Percentiles rank a stretch among this genome's conserved stretches.
These are phyloP conservation scores for Rallus limicola DNA, from an alignment of 2,113 vertebrate species.

Conservation along the genomic window DNA sequence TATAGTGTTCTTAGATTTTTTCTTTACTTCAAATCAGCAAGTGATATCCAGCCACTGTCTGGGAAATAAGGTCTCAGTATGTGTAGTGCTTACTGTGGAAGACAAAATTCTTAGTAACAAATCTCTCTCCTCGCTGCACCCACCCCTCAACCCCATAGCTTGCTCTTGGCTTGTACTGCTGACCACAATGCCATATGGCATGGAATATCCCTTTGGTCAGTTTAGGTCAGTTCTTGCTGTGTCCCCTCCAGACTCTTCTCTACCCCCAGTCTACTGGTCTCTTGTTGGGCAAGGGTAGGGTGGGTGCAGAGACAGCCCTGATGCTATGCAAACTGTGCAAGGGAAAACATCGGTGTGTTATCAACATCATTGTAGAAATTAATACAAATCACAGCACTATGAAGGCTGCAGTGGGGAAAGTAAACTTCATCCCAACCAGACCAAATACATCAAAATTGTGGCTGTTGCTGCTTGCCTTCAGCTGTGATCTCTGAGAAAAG, in stretches of 20 bases:
- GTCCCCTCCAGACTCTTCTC: too few species aligned
- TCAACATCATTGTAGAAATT: background rate
- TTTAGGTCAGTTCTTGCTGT: too few species aligned
- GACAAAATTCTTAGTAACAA: background rate
- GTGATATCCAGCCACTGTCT: background rate
- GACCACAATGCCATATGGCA: background rate
- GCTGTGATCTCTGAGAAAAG: background rate
- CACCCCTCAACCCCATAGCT: background rate
- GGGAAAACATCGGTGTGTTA: background rate
- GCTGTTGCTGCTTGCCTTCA: accelerated
- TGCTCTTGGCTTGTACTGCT: background rate
- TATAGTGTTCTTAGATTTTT: background rate
- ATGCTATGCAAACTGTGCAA: background rate
- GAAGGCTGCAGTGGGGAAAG: background rate
- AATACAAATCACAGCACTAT: background rate
- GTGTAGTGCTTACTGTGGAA: accelerated
- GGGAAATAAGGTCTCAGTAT: background rate
- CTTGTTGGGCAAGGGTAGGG: too few species aligned
- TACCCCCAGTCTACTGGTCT: background rate
- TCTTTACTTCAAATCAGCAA: background rate
- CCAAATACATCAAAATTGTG: background rate
- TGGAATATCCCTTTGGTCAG: background rate
- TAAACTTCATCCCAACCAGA: background rate
- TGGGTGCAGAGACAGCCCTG: background rate
- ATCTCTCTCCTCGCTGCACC: too few species aligned